These are phyloP conservation scores for Listronotus bonariensis DNA, from an alignment of 1,140 invertebrate species.

Conservation along the genomic window DNA sequence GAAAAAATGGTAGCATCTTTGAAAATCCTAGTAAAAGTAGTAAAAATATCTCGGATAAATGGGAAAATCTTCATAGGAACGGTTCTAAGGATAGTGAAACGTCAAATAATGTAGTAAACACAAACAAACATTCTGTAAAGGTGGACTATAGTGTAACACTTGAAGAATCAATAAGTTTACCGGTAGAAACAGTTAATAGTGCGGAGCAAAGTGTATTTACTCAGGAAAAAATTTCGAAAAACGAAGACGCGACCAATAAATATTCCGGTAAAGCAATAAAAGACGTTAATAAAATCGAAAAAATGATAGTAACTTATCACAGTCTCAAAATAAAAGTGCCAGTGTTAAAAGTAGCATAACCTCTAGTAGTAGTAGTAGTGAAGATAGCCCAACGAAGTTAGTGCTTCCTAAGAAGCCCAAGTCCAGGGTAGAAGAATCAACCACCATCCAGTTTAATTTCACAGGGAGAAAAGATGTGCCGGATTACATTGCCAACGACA, in stretches of 20 bases:
- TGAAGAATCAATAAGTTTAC: not conserved
- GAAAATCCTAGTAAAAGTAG: not conserved
- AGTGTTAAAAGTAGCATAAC: not conserved
- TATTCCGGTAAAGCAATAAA: not conserved
- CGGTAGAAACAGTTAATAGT: not conserved
- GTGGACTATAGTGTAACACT: not conserved
- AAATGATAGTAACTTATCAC: constrained; percentile 45
- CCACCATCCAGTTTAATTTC: constrained; percentile 85
- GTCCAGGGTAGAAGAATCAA: constrained; percentile 46
- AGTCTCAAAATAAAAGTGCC: constrained; percentile 8
- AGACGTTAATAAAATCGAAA: constrained; percentile 6
- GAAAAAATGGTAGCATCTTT: constrained; percentile 5
- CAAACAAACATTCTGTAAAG: too few relatives aligned
- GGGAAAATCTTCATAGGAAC: not conserved
- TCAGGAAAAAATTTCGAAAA: not conserved
- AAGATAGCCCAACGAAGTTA: constrained; percentile 23
- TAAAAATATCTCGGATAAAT: not conserved
- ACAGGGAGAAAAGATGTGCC: constrained; percentile 81
- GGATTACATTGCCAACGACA: constrained; percentile 89
- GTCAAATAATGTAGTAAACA: not conserved
- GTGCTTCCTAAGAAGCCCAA: constrained; percentile 40
- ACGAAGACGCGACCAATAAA: not conserved
- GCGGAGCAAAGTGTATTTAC: not conserved
- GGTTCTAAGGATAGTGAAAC: not conserved
- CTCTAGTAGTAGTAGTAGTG: constrained; percentile 1